Conservation (phyloP, 2,797 vertebrate genomes). For the Sebastes iracundus region DNA sequence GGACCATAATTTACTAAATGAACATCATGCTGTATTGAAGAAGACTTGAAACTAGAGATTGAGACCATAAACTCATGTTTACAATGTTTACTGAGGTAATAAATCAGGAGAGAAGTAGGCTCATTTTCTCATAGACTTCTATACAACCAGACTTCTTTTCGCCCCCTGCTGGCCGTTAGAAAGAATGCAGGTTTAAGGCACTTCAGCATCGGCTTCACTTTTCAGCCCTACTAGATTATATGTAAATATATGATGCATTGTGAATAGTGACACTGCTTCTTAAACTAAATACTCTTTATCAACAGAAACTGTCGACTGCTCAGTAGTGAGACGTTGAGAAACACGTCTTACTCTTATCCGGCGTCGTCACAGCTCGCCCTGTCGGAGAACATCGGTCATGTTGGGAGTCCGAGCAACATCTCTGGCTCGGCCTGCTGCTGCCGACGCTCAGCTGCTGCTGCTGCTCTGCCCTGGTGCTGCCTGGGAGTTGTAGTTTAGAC, state of each 20-base stretch:
- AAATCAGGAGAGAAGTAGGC: neutral
- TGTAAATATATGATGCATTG: neutral
- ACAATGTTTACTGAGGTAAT: neutral
- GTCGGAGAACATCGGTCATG: slow-evolving; percentile 80
- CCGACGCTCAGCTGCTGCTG: slow-evolving; percentile 48
- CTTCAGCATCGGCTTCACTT: neutral
- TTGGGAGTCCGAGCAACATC: slow-evolving; percentile 59
- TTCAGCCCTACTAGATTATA: neutral
- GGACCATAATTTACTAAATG: no score
- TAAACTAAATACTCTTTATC: neutral
- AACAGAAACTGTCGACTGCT: neutral
- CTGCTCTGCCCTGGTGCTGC: slow-evolving; percentile 51
- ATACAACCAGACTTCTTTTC: neutral
- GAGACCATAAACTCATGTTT: neutral
- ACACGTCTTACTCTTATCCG: slow-evolving; percentile 81
- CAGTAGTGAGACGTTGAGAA: neutral
- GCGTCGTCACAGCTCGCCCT: slow-evolving; percentile 74
- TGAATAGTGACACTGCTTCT: neutral
- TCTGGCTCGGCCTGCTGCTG: slow-evolving; percentile 6
- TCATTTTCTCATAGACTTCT: neutral
- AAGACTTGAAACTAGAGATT: no score
- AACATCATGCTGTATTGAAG: no score
- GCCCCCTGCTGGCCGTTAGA: neutral
- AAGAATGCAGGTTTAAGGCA: neutral
- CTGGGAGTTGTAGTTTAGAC: slow-evolving; percentile 55